Evolutionary conservation across 2,888 invertebrate species (phyloP), one percentile per base, ranked within the genome.

Genomic region (Branchipolynoe longqiensis): DNA sequence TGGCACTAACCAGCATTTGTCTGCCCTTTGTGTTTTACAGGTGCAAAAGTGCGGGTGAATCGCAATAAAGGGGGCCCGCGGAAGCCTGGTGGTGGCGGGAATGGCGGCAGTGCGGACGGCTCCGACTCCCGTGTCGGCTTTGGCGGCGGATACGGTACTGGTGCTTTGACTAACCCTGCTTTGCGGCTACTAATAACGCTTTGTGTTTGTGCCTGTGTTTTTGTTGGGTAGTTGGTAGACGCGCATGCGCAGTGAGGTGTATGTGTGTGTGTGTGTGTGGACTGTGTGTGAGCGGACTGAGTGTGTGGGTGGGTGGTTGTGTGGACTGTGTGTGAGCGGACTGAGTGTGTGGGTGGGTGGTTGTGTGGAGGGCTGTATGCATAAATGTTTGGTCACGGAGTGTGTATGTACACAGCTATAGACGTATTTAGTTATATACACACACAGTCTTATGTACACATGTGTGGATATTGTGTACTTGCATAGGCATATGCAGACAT

Each of bases 1-100:
- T n/a, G n/a, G n/a, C n/a, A n/a, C n/a, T n/a, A n/a, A n/a, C n/a
- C n/a, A n/a, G n/a, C n/a, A n/a, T n/a, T 28, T 62, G 25, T 62
- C 28, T 62, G 25, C 12, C 62, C 3, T 25, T 25, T 14, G 62
- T 62, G 62, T 78, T 1, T 48, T 78, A 4, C 78, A 78, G 78
- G 78, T 78, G 78, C 78, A 41, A 78, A 78, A 78, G 78, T 78
- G 31, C 22, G 78, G 18, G n/a, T n/a, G n/a, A n/a, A n/a, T n/a
- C 78, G 48, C 3, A 48, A 48, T 54, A 78, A 78, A 48, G 28
- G 78, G 48, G 48, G 41, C 48, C 25, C 48, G 41, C 48, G 78
- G 25, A 78, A 78, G 54, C 78, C 41, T 18, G 78, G 78, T 4
- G 73, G 73, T 41, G 78, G 78, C 0, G 48, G 41, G 8, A 48